A percentile compares a stretch with the other conserved stretches of the same genome.
Conservation (phyloP, 2,113 vertebrate genomes). For the Dasyprocta punctata region DNA sequence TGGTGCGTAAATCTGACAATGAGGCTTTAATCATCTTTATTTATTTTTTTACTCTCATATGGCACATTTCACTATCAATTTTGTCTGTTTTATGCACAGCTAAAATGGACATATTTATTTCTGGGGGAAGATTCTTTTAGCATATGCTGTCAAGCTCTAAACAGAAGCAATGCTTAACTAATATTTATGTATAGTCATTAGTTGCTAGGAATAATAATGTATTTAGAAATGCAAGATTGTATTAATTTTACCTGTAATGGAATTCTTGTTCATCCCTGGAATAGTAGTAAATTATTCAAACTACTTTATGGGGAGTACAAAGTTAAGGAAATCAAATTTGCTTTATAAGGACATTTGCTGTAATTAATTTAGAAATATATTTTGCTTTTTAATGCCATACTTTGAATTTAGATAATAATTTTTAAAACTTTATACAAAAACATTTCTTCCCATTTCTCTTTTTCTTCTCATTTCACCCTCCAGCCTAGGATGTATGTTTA, state of each 20-base stretch:
- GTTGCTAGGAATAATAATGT: slow-evolving; percentile 72
- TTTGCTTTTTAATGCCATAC: slow-evolving; percentile 30
- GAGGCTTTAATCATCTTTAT: background rate
- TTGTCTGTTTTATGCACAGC: slow-evolving; percentile 35
- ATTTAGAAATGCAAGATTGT: slow-evolving; percentile 65
- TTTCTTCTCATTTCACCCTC: slow-evolving; percentile 32
- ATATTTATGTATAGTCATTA: slow-evolving; percentile 64
- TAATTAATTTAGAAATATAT: slow-evolving; percentile 64
- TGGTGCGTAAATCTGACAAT: background rate
- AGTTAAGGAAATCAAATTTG: slow-evolving; percentile 67
- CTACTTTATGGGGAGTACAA: slow-evolving; percentile 65
- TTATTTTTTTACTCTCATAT: background rate
- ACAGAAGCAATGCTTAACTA: slow-evolving; percentile 57
- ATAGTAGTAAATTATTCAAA: slow-evolving; percentile 66
- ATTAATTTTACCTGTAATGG: slow-evolving; percentile 74
- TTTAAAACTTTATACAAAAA: slow-evolving; percentile 31
- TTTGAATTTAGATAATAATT: slow-evolving; percentile 45
- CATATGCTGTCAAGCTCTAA: slow-evolving; percentile 46
- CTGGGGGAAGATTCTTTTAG: slow-evolving; percentile 47
- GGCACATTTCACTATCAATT: background rate
- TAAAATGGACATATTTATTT: slow-evolving; percentile 43
- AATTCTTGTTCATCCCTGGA: slow-evolving; percentile 59
- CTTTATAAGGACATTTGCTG: slow-evolving; percentile 51
- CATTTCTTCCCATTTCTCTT: background rate
- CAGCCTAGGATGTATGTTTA: background rate